Conservation (phyloP, 2,888 invertebrate species). For the Lycia hirtaria region DNA sequence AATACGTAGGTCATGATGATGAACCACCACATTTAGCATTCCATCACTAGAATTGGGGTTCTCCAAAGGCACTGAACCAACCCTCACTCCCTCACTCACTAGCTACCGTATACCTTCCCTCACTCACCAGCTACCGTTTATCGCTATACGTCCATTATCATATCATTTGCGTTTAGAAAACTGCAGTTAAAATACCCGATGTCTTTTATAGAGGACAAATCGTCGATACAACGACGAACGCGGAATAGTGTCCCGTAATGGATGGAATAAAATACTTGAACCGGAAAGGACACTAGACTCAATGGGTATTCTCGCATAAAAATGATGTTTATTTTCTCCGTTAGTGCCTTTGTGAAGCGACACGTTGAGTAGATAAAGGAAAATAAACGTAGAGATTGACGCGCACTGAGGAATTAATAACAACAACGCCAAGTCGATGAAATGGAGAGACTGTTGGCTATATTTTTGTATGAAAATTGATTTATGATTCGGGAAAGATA, state of each 20-base stretch:
- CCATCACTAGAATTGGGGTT: no score
- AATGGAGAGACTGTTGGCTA: no score
- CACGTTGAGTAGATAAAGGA: slow-evolving; percentile 21
- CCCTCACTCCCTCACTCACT: neutral
- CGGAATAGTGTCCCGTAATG: slow-evolving; percentile 23
- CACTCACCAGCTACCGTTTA: slow-evolving; percentile 13
- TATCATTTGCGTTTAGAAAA: slow-evolving; percentile 33
- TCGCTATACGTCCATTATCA: slow-evolving; percentile 14
- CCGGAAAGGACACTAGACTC: slow-evolving; percentile 30
- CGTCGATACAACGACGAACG: slow-evolving; percentile 19
- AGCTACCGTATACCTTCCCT: slow-evolving; percentile 14
- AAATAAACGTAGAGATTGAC: slow-evolving; percentile 4
- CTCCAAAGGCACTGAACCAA: neutral
- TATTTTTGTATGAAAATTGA: no score
- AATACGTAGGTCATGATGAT: no score
- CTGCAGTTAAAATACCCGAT: slow-evolving; percentile 21
- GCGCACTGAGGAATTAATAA: neutral
- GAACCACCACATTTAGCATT: no score
- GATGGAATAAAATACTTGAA: slow-evolving; percentile 28
- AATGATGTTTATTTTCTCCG: slow-evolving; percentile 24
- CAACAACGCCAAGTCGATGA: no score
- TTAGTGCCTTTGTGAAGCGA: slow-evolving; percentile 29
- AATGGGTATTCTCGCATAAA: slow-evolving; percentile 27
- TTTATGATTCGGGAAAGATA: no score
- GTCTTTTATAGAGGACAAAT: slow-evolving; percentile 36